Base-by-base conservation (phyloP, 2,888 invertebrate species). In the Idaea dimidiata region DNA sequence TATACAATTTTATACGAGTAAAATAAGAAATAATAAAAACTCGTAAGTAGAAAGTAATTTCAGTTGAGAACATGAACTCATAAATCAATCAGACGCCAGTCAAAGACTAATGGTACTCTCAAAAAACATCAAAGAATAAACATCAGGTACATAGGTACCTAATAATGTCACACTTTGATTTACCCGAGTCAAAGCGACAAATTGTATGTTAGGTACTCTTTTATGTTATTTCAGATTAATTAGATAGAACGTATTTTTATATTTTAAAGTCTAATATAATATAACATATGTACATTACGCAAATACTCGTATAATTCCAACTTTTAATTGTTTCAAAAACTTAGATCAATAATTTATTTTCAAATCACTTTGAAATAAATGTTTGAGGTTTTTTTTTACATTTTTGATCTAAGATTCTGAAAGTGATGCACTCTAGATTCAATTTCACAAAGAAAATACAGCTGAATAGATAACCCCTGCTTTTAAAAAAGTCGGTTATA, bases 41-140 rank as follows among this genome's bases (percentile, higher is more conserved):
- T 43, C 14, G 43, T 1, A 43, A 43, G 10, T 43, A 43, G 10
- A 43, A 43, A 43, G 10, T 43, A 8, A 43, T 43, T 43, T 43
- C 43, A 43, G 43, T 43, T 43, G 43, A 43, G 43, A 43, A 43
- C 43, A 10, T 14, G 43, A 43, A 43, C 43, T 43, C 57, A 56
- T 54, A 61, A 24, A 63, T 32, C 43, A 63, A 61, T 63, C 62
- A 66, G 59, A 58, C 18, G 54, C 17, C 32, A 31, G 33, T 59
- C 32, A 57, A 59, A 57, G 57, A 62, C 59, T 58, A 64, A 55
- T 59, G 65, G 59, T 53, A 54, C 61, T 18, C 57, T 61, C 57
- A 60, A 61, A 62, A 62, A 62, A 73, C 66, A 70, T 73, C 74
- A 74, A 75, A 78, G 68, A 69, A 75, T 75, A 70, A 66, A 68